phyloP scores from a whole-genome alignment of 2,888 invertebrate genomes.

The Neuroscelio doddi region DNA sequence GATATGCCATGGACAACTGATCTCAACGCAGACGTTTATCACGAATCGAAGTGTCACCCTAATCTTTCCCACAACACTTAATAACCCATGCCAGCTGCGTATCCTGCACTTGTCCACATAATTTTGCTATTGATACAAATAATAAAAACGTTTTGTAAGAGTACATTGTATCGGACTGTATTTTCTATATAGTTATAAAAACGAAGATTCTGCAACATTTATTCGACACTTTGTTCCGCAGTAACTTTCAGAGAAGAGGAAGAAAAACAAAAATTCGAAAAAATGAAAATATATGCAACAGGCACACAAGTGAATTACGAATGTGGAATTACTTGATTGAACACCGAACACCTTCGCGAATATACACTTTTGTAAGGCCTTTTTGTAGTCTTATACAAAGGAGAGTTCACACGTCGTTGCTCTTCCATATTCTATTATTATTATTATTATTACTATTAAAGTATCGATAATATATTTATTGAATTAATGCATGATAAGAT shows the following conservation, averaged over 20 bases:
- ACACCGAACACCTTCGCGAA: conserved; percentile 7
- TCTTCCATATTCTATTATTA: conserved; percentile 30
- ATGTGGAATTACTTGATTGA: conserved; percentile 19
- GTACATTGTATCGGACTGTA: conserved; percentile 47
- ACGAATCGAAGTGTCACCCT: conserved; percentile 37
- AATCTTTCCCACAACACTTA: conserved; percentile 47
- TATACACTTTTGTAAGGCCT: not conserved
- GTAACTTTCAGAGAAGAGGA: conserved; percentile 9
- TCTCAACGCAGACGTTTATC: conserved; percentile 59
- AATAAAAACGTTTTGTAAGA: conserved; percentile 51
- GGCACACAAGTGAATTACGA: conserved; percentile 10
- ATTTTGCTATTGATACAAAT: conserved; percentile 64
- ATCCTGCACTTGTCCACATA: conserved; percentile 65
- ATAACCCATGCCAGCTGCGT: conserved; percentile 63
- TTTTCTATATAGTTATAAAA: conserved; percentile 38
- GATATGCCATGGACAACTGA: too few species aligned
- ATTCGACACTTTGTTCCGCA: not conserved
- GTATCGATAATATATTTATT: too few species aligned
- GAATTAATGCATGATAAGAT: too few species aligned
- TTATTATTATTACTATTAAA: too few species aligned
- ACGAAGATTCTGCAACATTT: conserved; percentile 6
- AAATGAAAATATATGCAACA: conserved; percentile 21
- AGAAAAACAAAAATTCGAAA: not conserved
- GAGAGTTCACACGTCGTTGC: conserved; percentile 28
- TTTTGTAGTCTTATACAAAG: conserved; percentile 34